A percentile compares a stretch with the other conserved stretches of the same genome.
Evolutionary conservation across 2,888 invertebrate species (phyloP).

Genomic region (Ptilodon capucinus): DNA sequence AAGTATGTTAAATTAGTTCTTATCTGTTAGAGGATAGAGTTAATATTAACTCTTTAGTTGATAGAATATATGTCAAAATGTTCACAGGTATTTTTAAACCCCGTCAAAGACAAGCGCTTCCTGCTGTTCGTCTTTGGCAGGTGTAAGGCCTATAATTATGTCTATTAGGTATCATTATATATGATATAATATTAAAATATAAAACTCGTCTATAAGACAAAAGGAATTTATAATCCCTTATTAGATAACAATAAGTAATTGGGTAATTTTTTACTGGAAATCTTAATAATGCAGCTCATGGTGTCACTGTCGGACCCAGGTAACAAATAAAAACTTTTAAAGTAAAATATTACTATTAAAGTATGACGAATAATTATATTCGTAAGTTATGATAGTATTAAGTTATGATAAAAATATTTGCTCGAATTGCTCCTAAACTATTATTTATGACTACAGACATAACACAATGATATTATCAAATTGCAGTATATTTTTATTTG

Average conservation of each 20-base stretch:
- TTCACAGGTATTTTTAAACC: slow-evolving; percentile 31
- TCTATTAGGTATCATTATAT: slow-evolving; percentile 45
- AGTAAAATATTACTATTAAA: no score
- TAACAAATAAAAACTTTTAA: neutral
- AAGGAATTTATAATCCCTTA: slow-evolving; percentile 57
- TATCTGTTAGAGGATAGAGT: slow-evolving; percentile 41
- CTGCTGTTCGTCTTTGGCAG: slow-evolving; percentile 11
- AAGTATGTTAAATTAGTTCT: slow-evolving; percentile 27
- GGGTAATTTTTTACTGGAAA: slow-evolving; percentile 27
- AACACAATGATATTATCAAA: neutral
- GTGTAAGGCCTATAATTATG: slow-evolving; percentile 41
- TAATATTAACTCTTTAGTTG: slow-evolving; percentile 25
- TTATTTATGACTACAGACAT: neutral
- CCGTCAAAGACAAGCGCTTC: slow-evolving; percentile 10
- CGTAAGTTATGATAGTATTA: no score
- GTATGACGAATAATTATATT: no score
- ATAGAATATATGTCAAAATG: slow-evolving; percentile 16
- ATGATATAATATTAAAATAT: slow-evolving; percentile 33
- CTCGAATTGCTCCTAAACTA: neutral
- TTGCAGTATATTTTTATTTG: neutral
- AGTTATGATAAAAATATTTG: no score
- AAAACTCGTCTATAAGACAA: slow-evolving; percentile 54
- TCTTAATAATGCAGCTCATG: no score
- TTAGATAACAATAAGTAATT: slow-evolving; percentile 20
- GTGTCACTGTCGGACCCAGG: no score